Evolutionary conservation across 2,113 vertebrate species (phyloP).

Genomic region (Dunckerocampus dactyliophorus): DNA sequence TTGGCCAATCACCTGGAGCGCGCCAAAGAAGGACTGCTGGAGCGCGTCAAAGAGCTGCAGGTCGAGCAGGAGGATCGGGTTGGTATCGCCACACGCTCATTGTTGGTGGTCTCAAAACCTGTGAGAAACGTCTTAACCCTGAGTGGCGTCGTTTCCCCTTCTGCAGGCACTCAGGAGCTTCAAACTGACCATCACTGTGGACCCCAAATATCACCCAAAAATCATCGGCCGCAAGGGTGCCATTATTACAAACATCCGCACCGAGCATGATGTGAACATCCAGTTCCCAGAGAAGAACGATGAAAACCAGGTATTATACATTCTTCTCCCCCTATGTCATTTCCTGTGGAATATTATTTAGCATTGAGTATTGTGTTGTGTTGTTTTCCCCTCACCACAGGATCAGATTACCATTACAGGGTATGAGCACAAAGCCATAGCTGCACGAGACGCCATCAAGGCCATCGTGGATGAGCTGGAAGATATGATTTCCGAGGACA

Average conservation of each 20-base stretch:
- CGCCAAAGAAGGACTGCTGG: slow-evolving; percentile 87
- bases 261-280: slow-evolving; percentile 93
- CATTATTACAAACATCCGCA: slow-evolving; percentile 92
- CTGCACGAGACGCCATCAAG: slow-evolving; percentile 91
- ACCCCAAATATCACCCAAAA: slow-evolving; percentile 97
- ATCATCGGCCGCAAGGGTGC: slow-evolving; percentile 98
- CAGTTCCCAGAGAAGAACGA: slow-evolving; percentile 97
- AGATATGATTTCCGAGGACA: slow-evolving; percentile 94
- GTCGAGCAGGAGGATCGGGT: slow-evolving; percentile 96
- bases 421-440: slow-evolving; percentile 90
- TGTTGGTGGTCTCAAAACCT: background rate
- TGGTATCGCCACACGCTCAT: slow-evolving; percentile 24
- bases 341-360: too few species aligned
- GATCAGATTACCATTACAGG: slow-evolving; percentile 97
- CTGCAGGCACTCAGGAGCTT: slow-evolving; percentile 90
- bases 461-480: slow-evolving; percentile 90
- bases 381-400: slow-evolving; percentile 53
- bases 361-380: background rate
- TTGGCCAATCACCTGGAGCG: slow-evolving; percentile 85
- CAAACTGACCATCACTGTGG: slow-evolving; percentile 92
- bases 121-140: background rate
- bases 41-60: slow-evolving; percentile 90
- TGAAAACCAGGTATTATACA: slow-evolving; percentile 83
- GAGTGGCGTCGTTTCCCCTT: background rate
- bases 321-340: background rate